phyloP scores from a whole-genome alignment of 35 echinoderm and acorn worm genomes.

The Acanthaster planci region DNA sequence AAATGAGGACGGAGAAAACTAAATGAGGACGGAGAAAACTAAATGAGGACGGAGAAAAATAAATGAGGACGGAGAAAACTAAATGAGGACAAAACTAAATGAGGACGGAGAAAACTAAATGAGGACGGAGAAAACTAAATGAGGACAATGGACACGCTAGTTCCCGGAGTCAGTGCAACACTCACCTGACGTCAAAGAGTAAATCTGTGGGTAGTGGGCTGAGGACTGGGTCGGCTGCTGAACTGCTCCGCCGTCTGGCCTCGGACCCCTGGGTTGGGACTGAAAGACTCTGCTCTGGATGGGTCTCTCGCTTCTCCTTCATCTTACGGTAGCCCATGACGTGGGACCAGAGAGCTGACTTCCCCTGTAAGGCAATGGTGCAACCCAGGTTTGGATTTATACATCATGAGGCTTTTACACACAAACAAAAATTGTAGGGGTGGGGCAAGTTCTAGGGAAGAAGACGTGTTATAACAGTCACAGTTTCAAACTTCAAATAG shows the following conservation, averaged over 20 bases:
- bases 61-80: too few relatives aligned
- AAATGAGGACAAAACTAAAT: too few relatives aligned
- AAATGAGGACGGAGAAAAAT: too few relatives aligned
- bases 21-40: too few relatives aligned
- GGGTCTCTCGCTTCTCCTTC: conserved; percentile 52
- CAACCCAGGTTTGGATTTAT: too few relatives aligned
- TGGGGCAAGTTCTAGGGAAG: too few relatives aligned
- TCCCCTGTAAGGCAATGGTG: conserved; percentile 60
- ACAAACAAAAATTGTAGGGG: too few relatives aligned
- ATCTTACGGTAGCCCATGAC: conserved; percentile 71
- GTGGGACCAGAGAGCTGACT: conserved; percentile 92
- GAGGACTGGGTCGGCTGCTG: conserved; percentile 50
- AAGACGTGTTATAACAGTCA: too few relatives aligned
- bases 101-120: too few relatives aligned
- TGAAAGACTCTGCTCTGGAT: conserved; percentile 7
- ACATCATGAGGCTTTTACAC: neutral
- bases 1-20: too few relatives aligned
- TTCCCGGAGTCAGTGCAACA: neutral
- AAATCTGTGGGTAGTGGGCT: conserved; percentile 74
- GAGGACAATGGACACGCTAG: neutral
- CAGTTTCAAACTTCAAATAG: too few relatives aligned
- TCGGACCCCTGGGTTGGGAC: conserved; percentile 4
- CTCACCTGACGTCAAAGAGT: conserved; percentile 83
- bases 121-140: too few relatives aligned
- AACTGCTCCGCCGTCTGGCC: conserved; percentile 47